Evolutionary conservation across 1,140 invertebrate genomes (phyloP), one percentile per base, ranked within the genome.

Genomic region (Brachionus calyciflorus): DNA sequence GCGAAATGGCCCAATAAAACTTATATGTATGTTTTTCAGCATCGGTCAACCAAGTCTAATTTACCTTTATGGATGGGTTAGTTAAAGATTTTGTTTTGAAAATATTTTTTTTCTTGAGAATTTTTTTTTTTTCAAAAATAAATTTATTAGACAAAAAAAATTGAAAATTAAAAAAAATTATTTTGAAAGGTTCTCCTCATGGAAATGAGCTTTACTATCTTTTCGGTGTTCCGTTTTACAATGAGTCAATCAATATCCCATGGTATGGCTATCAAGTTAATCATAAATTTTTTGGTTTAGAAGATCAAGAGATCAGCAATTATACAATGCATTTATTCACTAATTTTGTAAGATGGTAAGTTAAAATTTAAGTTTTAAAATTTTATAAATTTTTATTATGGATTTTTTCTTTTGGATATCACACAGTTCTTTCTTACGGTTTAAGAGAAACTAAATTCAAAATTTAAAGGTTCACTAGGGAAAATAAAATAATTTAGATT

Each of bases 111-210:
- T n/a, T n/a, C n/a, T n/a, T n/a, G n/a, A n/a, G n/a, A n/a, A n/a
- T n/a, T n/a, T n/a, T n/a, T n/a, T n/a, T n/a, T n/a, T n/a, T n/a
- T n/a, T n/a, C n/a, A n/a, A n/a, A n/a, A n/a, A n/a, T n/a, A n/a
- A n/a, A n/a, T n/a, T n/a, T n/a, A n/a, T n/a, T n/a, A n/a, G n/a
- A n/a, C n/a, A n/a, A n/a, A n/a, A n/a, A n/a, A n/a, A n/a, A n/a
- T n/a, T n/a, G n/a, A n/a, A n/a, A n/a, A n/a, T n/a, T n/a, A n/a
- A n/a, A n/a, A n/a, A n/a, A n/a, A n/a, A n/a, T n/a, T n/a, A n/a
- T n/a, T n/a, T n/a, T n/a, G n/a, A n/a, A n/a, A n/a, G n/a, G n/a
- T 80, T 91, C 94, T 79, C 88, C 92, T 0, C 93, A 96, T 82
- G 90, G 96, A 78, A 90, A 82, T 49, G 82, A 85, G 21, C 53